A percentile compares a stretch with the other conserved stretches of the same genome.
phyloP scores from a whole-genome alignment of 2,888 invertebrate species.

The Chrysodeixis includens region DNA sequence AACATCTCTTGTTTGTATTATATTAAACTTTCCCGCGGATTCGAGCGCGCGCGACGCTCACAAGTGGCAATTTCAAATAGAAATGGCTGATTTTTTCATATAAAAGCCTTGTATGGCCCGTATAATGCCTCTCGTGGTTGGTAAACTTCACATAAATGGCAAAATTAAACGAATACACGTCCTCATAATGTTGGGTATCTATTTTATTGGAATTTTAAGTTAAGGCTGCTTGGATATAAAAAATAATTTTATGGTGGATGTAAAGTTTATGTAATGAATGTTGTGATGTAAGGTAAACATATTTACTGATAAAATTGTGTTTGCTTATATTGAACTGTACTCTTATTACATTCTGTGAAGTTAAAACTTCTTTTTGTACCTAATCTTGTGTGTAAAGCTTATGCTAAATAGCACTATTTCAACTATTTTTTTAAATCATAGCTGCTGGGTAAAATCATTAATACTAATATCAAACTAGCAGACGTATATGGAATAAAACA shows the following conservation, averaged over 20 bases:
- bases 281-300: slow-evolving; percentile 34
- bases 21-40: slow-evolving; percentile 66
- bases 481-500: background rate
- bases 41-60: slow-evolving; percentile 56
- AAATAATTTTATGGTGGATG: slow-evolving; percentile 58
- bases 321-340: slow-evolving; percentile 14
- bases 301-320: slow-evolving; percentile 27
- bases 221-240: slow-evolving; percentile 57
- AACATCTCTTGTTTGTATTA: slow-evolving; percentile 63
- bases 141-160: slow-evolving; percentile 69
- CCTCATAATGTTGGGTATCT: slow-evolving; percentile 56
- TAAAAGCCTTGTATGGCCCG: slow-evolving; percentile 66
- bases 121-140: slow-evolving; percentile 66
- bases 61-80: slow-evolving; percentile 73
- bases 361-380: no score
- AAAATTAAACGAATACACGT: slow-evolving; percentile 69
- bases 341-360: no score
- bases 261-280: slow-evolving; percentile 54
- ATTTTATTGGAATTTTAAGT: slow-evolving; percentile 63
- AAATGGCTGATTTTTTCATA: slow-evolving; percentile 76
- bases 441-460: background rate
- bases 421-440: background rate
- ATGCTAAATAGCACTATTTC: background rate
- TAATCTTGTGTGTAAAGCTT: background rate
- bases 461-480: background rate